Conservation (phyloP, 2,113 vertebrate genomes). For the Heptranchias perlo region DNA sequence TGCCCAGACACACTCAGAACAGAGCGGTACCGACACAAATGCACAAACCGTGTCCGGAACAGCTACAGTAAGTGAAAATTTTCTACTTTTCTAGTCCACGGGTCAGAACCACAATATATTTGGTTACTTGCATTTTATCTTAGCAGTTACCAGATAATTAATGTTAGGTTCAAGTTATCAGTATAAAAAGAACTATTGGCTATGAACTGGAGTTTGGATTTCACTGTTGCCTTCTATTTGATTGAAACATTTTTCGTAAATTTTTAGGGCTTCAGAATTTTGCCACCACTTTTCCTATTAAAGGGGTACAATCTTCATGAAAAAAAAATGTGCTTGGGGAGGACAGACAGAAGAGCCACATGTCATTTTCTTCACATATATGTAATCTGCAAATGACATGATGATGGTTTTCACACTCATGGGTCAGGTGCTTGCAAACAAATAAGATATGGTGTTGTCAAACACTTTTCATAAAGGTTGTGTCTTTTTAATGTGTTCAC, state of each 20-base stretch:
- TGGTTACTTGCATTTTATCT: not conserved
- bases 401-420: not conserved
- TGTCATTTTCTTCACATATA: not conserved
- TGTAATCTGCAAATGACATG: not conserved
- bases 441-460: not conserved
- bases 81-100: not conserved
- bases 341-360: not conserved
- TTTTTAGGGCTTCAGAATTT: not conserved
- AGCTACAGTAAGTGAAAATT: constrained; percentile 79
- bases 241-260: not conserved
- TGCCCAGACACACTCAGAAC: constrained; percentile 83
- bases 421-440: not conserved
- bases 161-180: not conserved
- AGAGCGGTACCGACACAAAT: constrained; percentile 69
- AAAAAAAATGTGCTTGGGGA: not conserved
- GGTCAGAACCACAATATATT: not conserved
- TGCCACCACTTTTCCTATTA: not conserved
- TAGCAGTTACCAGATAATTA: not conserved
- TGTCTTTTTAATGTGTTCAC: not conserved
- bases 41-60: constrained; percentile 87
- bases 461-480: not conserved
- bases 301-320: not conserved
- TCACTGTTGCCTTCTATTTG: not conserved
- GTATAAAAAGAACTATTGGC: not conserved
- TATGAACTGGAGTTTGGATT: constrained; percentile 2